A percentile compares a stretch with the other conserved stretches of the same genome.
Evolutionary conservation across 1,140 invertebrate species (phyloP).

Genomic region (Phymastichus coffea): DNA sequence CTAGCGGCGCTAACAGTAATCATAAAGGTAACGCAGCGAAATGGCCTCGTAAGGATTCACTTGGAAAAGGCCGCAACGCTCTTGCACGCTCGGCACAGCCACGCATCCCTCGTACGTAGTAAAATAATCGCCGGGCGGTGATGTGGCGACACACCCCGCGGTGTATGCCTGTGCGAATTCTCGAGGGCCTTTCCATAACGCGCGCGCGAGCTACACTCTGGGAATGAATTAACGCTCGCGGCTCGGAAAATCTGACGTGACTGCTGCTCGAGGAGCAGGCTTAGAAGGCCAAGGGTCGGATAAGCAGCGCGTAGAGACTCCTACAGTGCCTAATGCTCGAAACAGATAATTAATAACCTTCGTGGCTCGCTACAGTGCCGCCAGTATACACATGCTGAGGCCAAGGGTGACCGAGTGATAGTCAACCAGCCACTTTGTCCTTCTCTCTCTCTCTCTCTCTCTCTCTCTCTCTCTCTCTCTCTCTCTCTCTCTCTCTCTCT

Average conservation of each 20-base stretch:
- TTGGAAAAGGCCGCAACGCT: too few relatives aligned
- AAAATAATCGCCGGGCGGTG: neutral
- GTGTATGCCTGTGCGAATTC: constrained; percentile 13
- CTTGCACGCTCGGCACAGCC: too few relatives aligned
- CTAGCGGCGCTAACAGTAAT: neutral
- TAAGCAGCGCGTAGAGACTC: too few relatives aligned
- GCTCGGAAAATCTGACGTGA: constrained; percentile 42
- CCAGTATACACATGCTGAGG: too few relatives aligned
- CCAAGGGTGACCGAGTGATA: too few relatives aligned
- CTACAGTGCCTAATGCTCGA: neutral
- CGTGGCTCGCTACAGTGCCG: too few relatives aligned
- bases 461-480: too few relatives aligned
- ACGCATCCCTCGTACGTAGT: too few relatives aligned
- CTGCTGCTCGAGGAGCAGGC: constrained; percentile 34
- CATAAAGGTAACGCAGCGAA: neutral
- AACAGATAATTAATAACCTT: constrained; percentile 44
- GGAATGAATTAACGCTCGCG: constrained; percentile 46
- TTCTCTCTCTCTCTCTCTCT: too few relatives aligned
- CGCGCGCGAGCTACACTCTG: too few relatives aligned
- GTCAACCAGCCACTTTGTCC: too few relatives aligned
- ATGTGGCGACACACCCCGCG: neutral
- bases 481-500: too few relatives aligned
- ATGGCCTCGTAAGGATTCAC: constrained; percentile 3
- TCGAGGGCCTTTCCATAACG: constrained; percentile 35
- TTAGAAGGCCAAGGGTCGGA: constrained; percentile 29